Percentiles rank a stretch among this genome's conserved stretches.
Conservation (phyloP, 1,140 invertebrate genomes). For the Drosophila novamexicana region DNA sequence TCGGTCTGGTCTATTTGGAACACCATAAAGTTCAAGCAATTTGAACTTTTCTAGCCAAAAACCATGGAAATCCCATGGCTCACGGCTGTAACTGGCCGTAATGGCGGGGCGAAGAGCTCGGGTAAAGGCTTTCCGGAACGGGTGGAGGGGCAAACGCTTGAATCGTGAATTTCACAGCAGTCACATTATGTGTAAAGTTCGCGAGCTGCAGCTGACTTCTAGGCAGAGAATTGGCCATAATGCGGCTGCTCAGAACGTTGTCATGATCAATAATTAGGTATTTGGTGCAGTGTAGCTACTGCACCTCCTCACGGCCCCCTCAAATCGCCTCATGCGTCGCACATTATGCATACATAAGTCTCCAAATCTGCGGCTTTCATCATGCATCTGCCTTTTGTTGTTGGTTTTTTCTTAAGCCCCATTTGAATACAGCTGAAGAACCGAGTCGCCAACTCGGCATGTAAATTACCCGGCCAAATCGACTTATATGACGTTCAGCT, state of each 20-base stretch:
- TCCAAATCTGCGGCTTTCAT: neutral
- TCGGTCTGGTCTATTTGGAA: constrained; percentile 70
- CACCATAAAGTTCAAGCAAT: constrained; percentile 80
- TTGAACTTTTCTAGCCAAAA: constrained; percentile 69
- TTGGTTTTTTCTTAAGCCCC: too few relatives aligned
- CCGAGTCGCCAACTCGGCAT: constrained; percentile 4
- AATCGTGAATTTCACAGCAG: constrained; percentile 80
- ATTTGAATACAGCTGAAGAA: constrained; percentile 3
- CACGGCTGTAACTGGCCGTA: constrained; percentile 39
- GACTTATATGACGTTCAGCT: neutral
- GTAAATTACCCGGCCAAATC: constrained; percentile 6
- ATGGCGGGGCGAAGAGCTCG: neutral
- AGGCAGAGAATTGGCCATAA: constrained; percentile 35
- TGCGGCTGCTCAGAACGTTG: constrained; percentile 19
- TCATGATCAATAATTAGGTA: constrained; percentile 44
- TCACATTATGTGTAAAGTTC: constrained; percentile 61
- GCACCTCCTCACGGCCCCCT: neutral
- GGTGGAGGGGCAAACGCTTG: constrained; percentile 44
- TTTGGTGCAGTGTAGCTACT: constrained; percentile 3
- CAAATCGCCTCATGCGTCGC: neutral
- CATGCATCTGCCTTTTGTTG: neutral
- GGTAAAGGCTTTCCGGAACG: too few relatives aligned
- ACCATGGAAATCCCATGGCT: constrained; percentile 53
- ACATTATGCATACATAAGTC: neutral
- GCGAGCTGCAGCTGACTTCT: constrained; percentile 7